These are phyloP conservation scores for Oscheius sp. DNA, from an alignment of 1,140 invertebrate genomes.

Conservation along the genomic window DNA sequence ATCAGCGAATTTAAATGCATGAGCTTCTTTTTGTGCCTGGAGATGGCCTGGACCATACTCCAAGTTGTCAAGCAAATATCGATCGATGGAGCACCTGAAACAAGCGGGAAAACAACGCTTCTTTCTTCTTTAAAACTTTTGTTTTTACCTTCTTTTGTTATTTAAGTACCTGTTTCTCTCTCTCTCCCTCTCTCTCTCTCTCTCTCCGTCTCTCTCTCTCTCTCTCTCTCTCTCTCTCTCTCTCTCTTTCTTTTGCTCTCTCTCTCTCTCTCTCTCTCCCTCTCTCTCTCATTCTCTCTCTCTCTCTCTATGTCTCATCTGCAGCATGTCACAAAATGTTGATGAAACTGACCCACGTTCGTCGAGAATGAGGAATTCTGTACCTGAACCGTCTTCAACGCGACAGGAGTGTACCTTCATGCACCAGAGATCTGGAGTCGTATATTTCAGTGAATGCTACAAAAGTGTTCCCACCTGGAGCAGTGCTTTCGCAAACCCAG, in stretches of 20 bases:
- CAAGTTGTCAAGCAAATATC: constrained; percentile 54
- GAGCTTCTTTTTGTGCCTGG: constrained; percentile 57
- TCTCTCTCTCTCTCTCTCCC: not conserved
- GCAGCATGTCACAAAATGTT: not conserved
- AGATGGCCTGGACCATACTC: constrained; percentile 53
- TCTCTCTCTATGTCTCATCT: not conserved
- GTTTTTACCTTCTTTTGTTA: too few relatives aligned
- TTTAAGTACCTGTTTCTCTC: too few relatives aligned
- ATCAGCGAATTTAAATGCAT: constrained; percentile 59
- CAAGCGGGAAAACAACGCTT: constrained; percentile 4
- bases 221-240: too few relatives aligned
- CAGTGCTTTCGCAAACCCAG: constrained; percentile 53
- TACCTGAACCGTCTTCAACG: constrained; percentile 56
- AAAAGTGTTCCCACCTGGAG: constrained; percentile 41
- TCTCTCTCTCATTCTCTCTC: not conserved
- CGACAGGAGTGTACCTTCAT: constrained; percentile 55
- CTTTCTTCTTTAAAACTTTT: too few relatives aligned
- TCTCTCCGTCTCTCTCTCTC: too few relatives aligned
- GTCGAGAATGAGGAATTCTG: constrained; percentile 54
- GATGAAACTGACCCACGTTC: constrained; percentile 44
- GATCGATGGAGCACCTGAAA: constrained; percentile 56
- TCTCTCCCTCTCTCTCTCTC: too few relatives aligned
- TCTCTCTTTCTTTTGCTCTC: not conserved
- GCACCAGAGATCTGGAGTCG: constrained; percentile 52
- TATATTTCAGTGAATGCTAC: not conserved